phyloP scores from a whole-genome alignment of 2,113 vertebrate species.

The Hystrix cristata region DNA sequence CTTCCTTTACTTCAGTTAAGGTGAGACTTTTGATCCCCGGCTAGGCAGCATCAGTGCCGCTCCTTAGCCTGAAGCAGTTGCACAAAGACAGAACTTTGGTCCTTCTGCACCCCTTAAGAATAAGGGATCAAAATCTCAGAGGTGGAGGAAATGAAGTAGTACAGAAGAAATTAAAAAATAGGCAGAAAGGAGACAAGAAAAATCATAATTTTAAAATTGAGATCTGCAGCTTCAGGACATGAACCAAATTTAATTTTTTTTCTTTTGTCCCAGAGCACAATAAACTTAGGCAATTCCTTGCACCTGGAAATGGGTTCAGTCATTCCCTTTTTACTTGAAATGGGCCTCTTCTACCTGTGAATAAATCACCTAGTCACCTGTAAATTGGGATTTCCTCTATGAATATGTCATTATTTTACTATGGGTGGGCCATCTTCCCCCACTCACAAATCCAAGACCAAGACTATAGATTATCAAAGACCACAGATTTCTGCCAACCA shows the following conservation, averaged over 20 bases:
- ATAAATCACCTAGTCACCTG: not conserved
- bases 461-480: not conserved
- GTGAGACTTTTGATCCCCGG: too few relatives aligned
- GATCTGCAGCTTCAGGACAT: not conserved
- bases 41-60: too few relatives aligned
- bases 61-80: too few relatives aligned
- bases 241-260: not conserved
- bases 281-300: not conserved
- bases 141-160: too few relatives aligned
- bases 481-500: not conserved
- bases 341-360: not conserved
- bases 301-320: not conserved
- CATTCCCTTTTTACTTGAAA: not conserved
- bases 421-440: not conserved
- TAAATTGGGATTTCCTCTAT: not conserved
- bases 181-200: too few relatives aligned
- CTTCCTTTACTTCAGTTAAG: too few relatives aligned
- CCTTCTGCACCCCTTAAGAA: too few relatives aligned
- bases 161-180: too few relatives aligned
- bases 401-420: not conserved
- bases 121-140: too few relatives aligned
- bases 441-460: not conserved
- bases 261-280: too few relatives aligned
- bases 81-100: too few relatives aligned
- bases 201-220: not conserved